Evolutionary conservation across 1,140 invertebrate genomes (phyloP).

Genomic region (Drosophila subobscura): DNA sequence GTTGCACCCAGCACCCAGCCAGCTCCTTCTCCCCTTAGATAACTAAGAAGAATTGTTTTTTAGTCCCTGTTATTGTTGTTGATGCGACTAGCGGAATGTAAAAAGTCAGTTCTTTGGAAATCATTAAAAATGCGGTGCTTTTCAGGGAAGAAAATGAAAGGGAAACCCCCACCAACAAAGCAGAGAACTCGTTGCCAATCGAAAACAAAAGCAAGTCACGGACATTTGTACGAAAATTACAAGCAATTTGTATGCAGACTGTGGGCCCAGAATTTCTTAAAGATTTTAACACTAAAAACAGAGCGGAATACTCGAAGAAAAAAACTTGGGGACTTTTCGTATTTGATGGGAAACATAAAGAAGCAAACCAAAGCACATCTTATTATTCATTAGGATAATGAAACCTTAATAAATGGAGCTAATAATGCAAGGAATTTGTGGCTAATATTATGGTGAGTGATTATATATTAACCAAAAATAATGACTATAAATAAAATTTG

Average conservation of each 20-base stretch:
- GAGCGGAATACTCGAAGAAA: neutral
- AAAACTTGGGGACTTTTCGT: neutral
- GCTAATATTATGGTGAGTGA: no score
- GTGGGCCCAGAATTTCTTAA: neutral
- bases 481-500: no score
- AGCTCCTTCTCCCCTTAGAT: neutral
- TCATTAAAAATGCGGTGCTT: conserved; percentile 44
- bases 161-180: conserved; percentile 30
- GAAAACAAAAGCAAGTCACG: conserved; percentile 42
- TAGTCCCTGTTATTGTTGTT: conserved; percentile 24
- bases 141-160: conserved; percentile 4
- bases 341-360: no score
- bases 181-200: conserved; percentile 54
- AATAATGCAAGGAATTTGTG: no score
- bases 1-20: neutral
- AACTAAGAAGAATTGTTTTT: conserved; percentile 44
- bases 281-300: conserved; percentile 51
- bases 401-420: neutral
- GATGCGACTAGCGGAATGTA: conserved; percentile 20
- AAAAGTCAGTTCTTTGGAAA: conserved; percentile 37
- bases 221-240: conserved; percentile 15
- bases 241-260: conserved; percentile 55
- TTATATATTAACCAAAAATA: no score
- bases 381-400: neutral
- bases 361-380: no score